phyloP scores from a whole-genome alignment of 2,113 vertebrate genomes.

The Speoplatyrhinus poulsoni region DNA sequence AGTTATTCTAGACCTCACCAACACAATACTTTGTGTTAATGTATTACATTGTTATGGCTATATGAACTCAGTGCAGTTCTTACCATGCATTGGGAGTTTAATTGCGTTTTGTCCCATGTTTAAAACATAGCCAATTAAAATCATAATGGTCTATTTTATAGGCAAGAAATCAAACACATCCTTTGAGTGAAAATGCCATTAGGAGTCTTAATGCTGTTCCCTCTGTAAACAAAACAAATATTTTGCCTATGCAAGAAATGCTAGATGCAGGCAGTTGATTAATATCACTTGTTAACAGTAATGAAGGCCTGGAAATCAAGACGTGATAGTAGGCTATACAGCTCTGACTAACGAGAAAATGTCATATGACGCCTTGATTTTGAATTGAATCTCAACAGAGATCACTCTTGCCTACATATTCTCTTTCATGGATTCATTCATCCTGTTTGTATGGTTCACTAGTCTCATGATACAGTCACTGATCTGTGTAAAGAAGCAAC shows the following conservation, averaged over 20 bases:
- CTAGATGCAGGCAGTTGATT: slow-evolving; percentile 58
- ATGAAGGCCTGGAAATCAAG: slow-evolving; percentile 18
- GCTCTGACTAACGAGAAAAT: no score
- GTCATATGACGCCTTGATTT: no score
- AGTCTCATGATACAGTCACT: slow-evolving; percentile 3
- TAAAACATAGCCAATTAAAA: slow-evolving; percentile 66
- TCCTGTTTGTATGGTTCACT: not conserved
- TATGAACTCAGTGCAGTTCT: not conserved
- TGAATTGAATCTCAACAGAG: no score
- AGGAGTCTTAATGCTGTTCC: slow-evolving; percentile 63
- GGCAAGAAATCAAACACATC: slow-evolving; percentile 66
- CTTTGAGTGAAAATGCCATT: slow-evolving; percentile 68
- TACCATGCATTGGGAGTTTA: slow-evolving; percentile 35
- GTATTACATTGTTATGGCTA: no score
- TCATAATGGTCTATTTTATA: slow-evolving; percentile 60
- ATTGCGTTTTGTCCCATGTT: slow-evolving; percentile 38
- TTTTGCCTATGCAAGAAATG: slow-evolving; percentile 47
- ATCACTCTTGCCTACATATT: not conserved
- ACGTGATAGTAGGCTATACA: no score
- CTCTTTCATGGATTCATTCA: slow-evolving; percentile 1
- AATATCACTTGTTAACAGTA: slow-evolving; percentile 65
- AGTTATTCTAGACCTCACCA: not conserved
- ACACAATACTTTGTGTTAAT: not conserved
- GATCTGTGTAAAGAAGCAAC: slow-evolving; percentile 3
- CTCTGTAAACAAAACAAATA: slow-evolving; percentile 61